A percentile compares a stretch with the other conserved stretches of the same genome.
These are phyloP conservation scores for Diadegma fenestrale DNA, from an alignment of 2,888 invertebrate species.

Conservation along the genomic window DNA sequence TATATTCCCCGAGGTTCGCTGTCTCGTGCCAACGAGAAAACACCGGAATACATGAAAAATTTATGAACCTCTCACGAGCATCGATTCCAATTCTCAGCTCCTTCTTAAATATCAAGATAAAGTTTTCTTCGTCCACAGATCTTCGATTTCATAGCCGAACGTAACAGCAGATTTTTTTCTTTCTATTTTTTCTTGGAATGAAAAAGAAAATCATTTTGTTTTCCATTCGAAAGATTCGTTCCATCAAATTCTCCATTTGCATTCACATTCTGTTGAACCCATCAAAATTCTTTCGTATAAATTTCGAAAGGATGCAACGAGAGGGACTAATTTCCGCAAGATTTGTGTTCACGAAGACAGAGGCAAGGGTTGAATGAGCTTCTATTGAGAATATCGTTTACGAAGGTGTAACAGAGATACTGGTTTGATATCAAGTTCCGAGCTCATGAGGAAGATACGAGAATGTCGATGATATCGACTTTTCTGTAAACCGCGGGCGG, in stretches of 20 bases:
- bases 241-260: background rate
- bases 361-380: background rate
- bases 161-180: too few species aligned
- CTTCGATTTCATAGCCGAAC: background rate
- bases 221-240: background rate
- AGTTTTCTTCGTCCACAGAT: background rate
- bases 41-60: slow-evolving; percentile 19
- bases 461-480: slow-evolving; percentile 61
- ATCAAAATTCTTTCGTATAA: background rate
- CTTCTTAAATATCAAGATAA: background rate
- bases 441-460: slow-evolving; percentile 47
- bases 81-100: slow-evolving; percentile 39
- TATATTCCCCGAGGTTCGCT: slow-evolving; percentile 33
- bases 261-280: background rate
- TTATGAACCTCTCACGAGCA: slow-evolving; percentile 4
- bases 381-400: slow-evolving; percentile 46
- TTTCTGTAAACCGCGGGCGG: slow-evolving; percentile 25
- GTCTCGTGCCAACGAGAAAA: slow-evolving; percentile 21
- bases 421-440: slow-evolving; percentile 47
- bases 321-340: background rate
- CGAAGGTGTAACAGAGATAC: slow-evolving; percentile 33
- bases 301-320: background rate
- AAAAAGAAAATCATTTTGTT: background rate
- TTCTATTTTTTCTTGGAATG: too few species aligned
- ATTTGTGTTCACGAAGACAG: background rate